Evolutionary conservation across 2,888 invertebrate species (phyloP).

Genomic region (Agrotis exclamationis): DNA sequence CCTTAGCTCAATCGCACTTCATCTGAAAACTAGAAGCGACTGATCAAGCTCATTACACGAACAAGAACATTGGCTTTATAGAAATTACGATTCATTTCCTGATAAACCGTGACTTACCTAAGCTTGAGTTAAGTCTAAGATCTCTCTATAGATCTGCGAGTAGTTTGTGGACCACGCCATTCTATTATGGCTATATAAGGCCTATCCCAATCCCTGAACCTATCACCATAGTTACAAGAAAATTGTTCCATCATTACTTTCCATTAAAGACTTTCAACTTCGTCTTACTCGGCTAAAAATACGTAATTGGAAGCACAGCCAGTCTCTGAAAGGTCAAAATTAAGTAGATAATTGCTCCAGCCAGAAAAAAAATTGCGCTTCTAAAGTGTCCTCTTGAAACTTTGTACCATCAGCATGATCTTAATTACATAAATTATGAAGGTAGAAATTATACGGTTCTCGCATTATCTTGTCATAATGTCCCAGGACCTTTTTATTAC

Average conservation of each 20-base stretch:
- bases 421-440: conserved; percentile 14
- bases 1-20: too few relatives aligned
- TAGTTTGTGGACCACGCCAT: background rate
- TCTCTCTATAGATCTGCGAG: too few relatives aligned
- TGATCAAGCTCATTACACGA: too few relatives aligned
- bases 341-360: conserved; percentile 6
- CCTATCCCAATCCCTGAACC: background rate
- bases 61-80: too few relatives aligned
- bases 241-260: background rate
- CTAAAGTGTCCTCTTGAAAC: background rate
- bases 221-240: conserved; percentile 6
- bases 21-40: too few relatives aligned
- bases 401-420: conserved; percentile 3
- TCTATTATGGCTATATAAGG: conserved; percentile 3
- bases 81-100: too few relatives aligned
- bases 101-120: too few relatives aligned
- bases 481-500: conserved; percentile 15
- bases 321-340: conserved; percentile 4
- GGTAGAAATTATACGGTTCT: conserved; percentile 2
- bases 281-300: conserved; percentile 1
- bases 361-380: background rate
- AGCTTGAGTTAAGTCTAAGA: too few relatives aligned
- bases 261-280: background rate
- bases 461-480: conserved; percentile 17
- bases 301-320: conserved; percentile 7